Conservation (phyloP, 2,797 vertebrate species). For the Neopelma chrysocephalum region DNA sequence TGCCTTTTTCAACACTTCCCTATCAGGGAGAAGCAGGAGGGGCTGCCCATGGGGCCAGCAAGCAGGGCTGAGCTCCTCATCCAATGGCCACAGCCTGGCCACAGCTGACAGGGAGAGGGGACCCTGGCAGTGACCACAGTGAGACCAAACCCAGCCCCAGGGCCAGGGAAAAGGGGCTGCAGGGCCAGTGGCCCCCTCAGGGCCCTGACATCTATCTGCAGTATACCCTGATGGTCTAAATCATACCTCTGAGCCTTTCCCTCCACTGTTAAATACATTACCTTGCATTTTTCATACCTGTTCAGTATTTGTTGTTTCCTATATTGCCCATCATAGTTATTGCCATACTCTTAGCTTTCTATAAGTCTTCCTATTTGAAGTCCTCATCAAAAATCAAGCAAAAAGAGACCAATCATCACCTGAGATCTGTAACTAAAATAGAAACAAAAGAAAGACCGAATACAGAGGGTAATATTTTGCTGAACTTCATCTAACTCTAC, state of each 20-base stretch:
- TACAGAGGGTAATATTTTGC: not conserved
- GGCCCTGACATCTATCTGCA: not conserved
- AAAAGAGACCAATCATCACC: not conserved
- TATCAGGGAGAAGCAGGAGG: not conserved
- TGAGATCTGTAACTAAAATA: not conserved
- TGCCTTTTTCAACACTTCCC: not conserved
- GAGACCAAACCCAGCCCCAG: not conserved
- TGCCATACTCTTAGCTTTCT: not conserved
- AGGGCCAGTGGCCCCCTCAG: not conserved
- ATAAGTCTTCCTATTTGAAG: not conserved
- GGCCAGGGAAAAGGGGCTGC: not conserved
- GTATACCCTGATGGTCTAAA: not conserved
- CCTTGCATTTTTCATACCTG: not conserved
- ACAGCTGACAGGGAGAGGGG: not conserved
- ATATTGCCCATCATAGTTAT: not conserved
- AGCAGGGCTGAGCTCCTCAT: not conserved
- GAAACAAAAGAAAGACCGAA: not conserved
- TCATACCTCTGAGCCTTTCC: not conserved
- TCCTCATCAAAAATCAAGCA: not conserved
- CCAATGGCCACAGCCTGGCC: not conserved
- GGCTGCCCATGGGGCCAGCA: accelerated
- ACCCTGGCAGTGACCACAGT: not conserved
- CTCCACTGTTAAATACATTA: not conserved
- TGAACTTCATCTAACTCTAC: not conserved
- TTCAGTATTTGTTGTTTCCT: not conserved